A percentile compares a stretch with the other conserved stretches of the same genome.
Evolutionary conservation across 2,797 vertebrate genomes (phyloP).

Genomic region (Glyptemys insculpta): DNA sequence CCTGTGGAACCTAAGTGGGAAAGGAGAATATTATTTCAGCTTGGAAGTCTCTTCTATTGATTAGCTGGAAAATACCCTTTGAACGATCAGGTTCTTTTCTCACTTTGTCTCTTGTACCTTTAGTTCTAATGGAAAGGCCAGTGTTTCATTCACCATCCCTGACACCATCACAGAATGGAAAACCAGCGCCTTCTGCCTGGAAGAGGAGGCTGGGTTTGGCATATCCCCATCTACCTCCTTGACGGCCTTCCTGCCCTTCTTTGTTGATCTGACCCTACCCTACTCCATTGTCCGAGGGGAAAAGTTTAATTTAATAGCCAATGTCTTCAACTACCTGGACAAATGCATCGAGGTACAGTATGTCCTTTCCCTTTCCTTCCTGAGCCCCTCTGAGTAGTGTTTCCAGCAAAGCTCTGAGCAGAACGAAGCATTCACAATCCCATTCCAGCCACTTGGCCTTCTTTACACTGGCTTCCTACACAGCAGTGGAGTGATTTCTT

Average conservation of each 20-base stretch:
- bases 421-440: not conserved
- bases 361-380: constrained; percentile 10
- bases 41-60: not conserved
- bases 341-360: constrained; percentile 86
- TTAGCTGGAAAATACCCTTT: not conserved
- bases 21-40: not conserved
- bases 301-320: constrained; percentile 86
- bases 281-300: constrained; percentile 90
- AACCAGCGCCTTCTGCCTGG: constrained; percentile 77
- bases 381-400: not conserved
- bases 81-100: not conserved
- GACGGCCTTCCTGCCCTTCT: constrained; percentile 88
- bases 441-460: not conserved
- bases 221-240: constrained; percentile 80
- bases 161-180: constrained; percentile 82
- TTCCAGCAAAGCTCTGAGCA: not conserved
- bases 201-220: constrained; percentile 84
- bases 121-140: constrained; percentile 73
- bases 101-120: not conserved
- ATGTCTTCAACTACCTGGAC: constrained; percentile 87
- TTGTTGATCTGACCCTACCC: constrained; percentile 85
- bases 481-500: not conserved
- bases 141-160: constrained; percentile 66
- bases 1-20: not conserved
- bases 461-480: not conserved